A percentile compares a stretch with the other conserved stretches of the same genome.
phyloP scores from a whole-genome alignment of 1,140 invertebrate genomes.

The Panagrolaimus sp. region DNA sequence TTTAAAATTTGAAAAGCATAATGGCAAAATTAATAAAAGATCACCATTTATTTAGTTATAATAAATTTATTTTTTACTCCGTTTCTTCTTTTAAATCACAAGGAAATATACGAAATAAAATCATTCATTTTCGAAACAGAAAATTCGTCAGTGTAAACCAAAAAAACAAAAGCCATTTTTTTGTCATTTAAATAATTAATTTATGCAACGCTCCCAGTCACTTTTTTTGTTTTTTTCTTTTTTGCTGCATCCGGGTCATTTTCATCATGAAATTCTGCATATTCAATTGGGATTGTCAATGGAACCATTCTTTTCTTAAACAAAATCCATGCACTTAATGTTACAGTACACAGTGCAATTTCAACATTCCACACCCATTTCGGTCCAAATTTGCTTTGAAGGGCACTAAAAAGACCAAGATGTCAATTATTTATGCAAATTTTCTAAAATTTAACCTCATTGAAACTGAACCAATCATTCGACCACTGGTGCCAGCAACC shows the following conservation, averaged over 20 bases:
- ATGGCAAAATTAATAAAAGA: no score
- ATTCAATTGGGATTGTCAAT: neutral
- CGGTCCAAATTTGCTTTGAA: slow-evolving; percentile 2
- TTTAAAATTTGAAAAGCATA: no score
- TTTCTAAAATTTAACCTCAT: neutral
- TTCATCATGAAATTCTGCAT: neutral
- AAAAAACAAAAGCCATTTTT: no score
- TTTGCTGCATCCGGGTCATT: neutral
- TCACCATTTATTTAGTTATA: no score
- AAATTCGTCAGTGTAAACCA: no score
- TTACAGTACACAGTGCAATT: neutral
- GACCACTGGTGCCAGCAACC: slow-evolving; percentile 32
- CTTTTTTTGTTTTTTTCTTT: neutral
- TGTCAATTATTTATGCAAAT: no score
- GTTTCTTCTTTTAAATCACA: no score
- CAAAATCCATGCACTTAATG: neutral
- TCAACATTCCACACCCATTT: slow-evolving; percentile 12
- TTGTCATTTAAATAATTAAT: no score
- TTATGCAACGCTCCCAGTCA: no score
- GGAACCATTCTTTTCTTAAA: slow-evolving; percentile 9
- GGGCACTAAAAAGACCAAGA: neutral
- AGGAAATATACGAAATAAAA: no score
- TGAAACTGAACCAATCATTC: slow-evolving; percentile 35
- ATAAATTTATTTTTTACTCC: no score
- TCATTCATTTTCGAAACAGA: no score